Evolutionary conservation across 2,113 vertebrate genomes (phyloP).

Genomic region (Psittacula cyanocephala): DNA sequence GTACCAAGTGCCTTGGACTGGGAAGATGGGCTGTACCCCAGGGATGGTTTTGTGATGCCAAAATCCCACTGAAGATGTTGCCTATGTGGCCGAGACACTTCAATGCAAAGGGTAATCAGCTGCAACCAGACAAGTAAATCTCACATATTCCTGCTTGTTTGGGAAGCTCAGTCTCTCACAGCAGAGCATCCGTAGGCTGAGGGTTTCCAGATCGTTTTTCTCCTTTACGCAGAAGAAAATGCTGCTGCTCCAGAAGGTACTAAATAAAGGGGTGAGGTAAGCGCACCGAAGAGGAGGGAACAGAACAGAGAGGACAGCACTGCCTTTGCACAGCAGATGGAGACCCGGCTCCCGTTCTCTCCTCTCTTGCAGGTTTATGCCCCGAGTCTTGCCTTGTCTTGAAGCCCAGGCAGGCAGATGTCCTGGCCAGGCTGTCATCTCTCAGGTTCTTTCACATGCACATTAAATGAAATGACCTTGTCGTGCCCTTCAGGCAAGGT

Average conservation of each 20-base stretch:
- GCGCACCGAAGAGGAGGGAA: background rate
- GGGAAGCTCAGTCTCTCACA: background rate
- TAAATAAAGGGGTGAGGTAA: background rate
- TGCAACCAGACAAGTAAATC: background rate
- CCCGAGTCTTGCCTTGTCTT: background rate
- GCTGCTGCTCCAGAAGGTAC: background rate
- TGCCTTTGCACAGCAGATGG: background rate
- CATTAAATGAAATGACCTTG: background rate
- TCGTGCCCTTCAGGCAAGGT: background rate
- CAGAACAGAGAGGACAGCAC: background rate
- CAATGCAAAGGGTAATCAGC: rapidly evolving
- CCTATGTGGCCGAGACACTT: background rate
- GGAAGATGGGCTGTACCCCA: background rate
- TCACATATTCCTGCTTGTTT: background rate
- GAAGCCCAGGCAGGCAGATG: background rate
- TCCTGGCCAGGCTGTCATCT: background rate
- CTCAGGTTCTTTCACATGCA: background rate
- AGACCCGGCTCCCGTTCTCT: background rate
- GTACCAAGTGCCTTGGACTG: background rate
- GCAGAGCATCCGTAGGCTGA: background rate
- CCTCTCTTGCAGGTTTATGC: background rate
- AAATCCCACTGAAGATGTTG: background rate
- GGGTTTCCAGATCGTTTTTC: background rate
- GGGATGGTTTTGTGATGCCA: background rate
- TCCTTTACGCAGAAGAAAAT: background rate